Base-by-base conservation (phyloP, 2,113 vertebrate species). In the Oxyura jamaicensis region DNA sequence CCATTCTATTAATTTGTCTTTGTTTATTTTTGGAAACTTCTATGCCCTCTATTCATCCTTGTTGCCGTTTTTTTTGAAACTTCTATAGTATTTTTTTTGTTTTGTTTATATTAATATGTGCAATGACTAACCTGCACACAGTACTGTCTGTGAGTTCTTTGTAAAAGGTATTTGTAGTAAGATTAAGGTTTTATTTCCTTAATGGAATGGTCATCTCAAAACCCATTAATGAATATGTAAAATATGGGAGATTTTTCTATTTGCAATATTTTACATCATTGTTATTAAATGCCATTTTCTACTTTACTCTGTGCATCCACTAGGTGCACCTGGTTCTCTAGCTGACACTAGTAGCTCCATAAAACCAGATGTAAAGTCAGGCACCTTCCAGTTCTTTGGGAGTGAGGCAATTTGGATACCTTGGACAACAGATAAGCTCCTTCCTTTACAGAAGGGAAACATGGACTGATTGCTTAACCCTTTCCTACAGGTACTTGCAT, bases 161-260 rank as follows among this genome's bases (percentile, higher is more conserved):
- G 20, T 26, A 12, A 29, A 22, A 4, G 1, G 2, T 9, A 14
- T 44, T 13, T 53, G 0, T 22, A 39, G 3, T 0, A 55, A 59
- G 16, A 21, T 21, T 26, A 3, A 14, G 14, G 11, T 35, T 86
- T 63, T 73, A 18, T 72, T 91, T n/a, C 4, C 0, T 8, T 26
- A 22, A n/a, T n/a, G n/a, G 68, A 76, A 11, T 11, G 10, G 6
- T 55, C 23, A 53, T 26, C 20, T 67, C 39, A 31, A 6, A 86
- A 13, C 10, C 26, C 2, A 1, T 39, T 58, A 36, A 0, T 39
- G 33, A 59, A 53, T 42, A 48, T 14, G 56, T 60, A n/a, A 60
- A 82, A 60, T 41, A 25, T 5, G 23, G 33, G 7, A 3, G 18
- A 0, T 35, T 80, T 17, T 42, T 67, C 56, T 11, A 12, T 44